These are phyloP conservation scores for Chironomus tepperi DNA, from an alignment of 1,140 invertebrate species.

Conservation along the genomic window DNA sequence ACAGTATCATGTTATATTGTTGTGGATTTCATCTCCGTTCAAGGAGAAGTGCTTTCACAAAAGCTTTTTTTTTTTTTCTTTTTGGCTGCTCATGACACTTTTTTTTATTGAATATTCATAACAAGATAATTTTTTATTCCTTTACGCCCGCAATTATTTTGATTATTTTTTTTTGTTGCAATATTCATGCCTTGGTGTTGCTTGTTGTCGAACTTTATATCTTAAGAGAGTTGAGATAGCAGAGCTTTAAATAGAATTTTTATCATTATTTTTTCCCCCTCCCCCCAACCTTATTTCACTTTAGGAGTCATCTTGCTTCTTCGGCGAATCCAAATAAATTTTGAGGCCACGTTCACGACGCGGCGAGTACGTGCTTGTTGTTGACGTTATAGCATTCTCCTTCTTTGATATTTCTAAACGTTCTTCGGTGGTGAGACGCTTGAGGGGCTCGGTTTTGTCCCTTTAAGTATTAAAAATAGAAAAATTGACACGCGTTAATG, in stretches of 20 bases:
- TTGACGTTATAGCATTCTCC: slow-evolving; percentile 45
- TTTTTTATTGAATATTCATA: neutral
- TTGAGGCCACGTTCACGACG: slow-evolving; percentile 62
- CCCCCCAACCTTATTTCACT: neutral
- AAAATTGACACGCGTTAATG: neutral
- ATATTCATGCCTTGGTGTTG: neutral
- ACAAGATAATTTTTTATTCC: neutral
- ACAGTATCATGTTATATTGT: neutral
- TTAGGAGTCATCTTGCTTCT: slow-evolving; percentile 31
- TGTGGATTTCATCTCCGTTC: neutral
- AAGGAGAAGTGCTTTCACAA: neutral
- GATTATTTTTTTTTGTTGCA: slow-evolving; percentile 9
- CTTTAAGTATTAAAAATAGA: slow-evolving; percentile 39
- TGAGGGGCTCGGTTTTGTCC: slow-evolving; percentile 52
- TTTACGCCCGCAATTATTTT: neutral
- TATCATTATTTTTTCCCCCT: neutral
- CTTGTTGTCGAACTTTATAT: neutral
- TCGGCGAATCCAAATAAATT: slow-evolving; percentile 56
- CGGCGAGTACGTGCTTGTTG: slow-evolving; percentile 41
- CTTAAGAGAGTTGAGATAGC: neutral
- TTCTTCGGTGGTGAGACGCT: slow-evolving; percentile 51
- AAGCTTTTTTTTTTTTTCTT: neutral
- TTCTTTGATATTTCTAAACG: slow-evolving; percentile 49
- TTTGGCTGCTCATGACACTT: neutral
- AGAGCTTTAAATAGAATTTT: neutral